Base-by-base conservation (phyloP, 2,113 vertebrate species). In the Speoplatyrhinus poulsoni region DNA sequence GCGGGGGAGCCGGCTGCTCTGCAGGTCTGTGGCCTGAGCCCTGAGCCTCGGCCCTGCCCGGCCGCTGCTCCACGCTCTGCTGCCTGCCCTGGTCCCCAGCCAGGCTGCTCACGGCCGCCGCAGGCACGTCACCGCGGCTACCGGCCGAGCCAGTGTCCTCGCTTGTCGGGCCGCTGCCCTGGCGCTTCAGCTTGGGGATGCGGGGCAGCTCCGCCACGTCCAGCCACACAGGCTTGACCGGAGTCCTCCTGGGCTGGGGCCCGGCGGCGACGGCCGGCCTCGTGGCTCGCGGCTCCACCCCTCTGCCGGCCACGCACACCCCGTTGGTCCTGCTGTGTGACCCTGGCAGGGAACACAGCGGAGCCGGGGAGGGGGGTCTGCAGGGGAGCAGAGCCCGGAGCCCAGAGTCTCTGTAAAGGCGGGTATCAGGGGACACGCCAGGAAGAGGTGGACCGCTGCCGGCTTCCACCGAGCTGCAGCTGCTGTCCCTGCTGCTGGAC, bases 151-250 rank as follows among this genome's bases (percentile, higher is more conserved):
- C 84, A 0, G 52, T 70, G 0, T 73, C 0, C 0, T 89, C 69
- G 56, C 81, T 83, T 0, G 71, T 47, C 17, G 76, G 64, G 60
- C 70, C 50, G 17, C 74, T 64, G 19, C 73, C 57, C 19, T 94
- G 93, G 70, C 88, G 93, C 85, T 92, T 95, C 80, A 97, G 93
- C 94, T 96, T 98, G 90, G 98, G 98, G 94, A 98, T 98, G 82
- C 94, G 90, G 56, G 98, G 98, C 54, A 99, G 93, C 72, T 92
- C 93, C 0, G 94, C 94, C 73, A 97, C 92, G 63, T 95, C 94
- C 4, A 92, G 89, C 93, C 92, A 91, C 65, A 88, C 87, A 5
- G 94, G 90, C 49, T 93, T 95, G 3, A 76, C 69, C 7, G 91
- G 70, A 15, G 75, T 83, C 62, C 90, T 94, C 19, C 72, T 88